These are phyloP conservation scores for Rhynchomys soricoides DNA, from an alignment of 2,113 vertebrate species.

Conservation along the genomic window DNA sequence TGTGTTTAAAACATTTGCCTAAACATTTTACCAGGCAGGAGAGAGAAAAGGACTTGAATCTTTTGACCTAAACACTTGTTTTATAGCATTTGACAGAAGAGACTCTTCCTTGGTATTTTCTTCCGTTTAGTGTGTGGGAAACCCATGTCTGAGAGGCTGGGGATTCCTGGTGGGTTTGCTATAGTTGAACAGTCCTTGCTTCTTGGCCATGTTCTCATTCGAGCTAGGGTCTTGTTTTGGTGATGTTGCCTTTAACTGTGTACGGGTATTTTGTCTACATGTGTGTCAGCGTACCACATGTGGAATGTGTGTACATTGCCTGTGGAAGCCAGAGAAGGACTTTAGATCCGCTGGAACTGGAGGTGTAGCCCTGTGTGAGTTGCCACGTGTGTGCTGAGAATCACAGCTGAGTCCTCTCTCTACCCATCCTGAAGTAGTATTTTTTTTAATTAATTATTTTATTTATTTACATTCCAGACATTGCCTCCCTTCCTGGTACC, in stretches of 20 bases:
- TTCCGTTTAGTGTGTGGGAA: not conserved
- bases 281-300: not conserved
- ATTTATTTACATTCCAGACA: too few relatives aligned
- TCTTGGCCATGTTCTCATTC: not conserved
- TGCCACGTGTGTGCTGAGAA: not conserved
- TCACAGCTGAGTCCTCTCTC: not conserved
- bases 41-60: not conserved
- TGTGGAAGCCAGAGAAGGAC: not conserved
- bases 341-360: not conserved
- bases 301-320: not conserved
- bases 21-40: not conserved
- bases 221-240: not conserved
- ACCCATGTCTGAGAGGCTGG: not conserved
- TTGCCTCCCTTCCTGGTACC: too few relatives aligned
- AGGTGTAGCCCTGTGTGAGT: not conserved
- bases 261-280: not conserved
- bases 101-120: not conserved
- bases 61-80: not conserved
- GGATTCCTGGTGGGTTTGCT: accelerated
- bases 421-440: not conserved
- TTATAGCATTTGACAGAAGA: not conserved
- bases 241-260: not conserved
- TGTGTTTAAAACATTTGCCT: not conserved
- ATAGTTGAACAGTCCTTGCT: not conserved
- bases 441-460: too few relatives aligned